Conservation (phyloP, 2,113 vertebrate genomes). For the Gracilinanus agilis region DNA sequence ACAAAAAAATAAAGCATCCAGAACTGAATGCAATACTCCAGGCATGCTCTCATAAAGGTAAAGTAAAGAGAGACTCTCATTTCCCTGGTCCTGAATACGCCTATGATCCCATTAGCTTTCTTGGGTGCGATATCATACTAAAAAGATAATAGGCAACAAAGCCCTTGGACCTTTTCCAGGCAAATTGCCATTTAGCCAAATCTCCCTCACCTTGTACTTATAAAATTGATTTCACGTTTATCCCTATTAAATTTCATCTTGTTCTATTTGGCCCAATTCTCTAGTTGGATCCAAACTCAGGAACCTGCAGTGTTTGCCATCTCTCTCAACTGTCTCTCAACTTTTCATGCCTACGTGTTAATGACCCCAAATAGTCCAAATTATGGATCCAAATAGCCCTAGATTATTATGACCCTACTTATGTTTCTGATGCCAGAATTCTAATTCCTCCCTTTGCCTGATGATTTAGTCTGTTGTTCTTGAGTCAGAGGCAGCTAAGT, state of each 20-base stretch:
- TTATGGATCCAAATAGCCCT: not conserved
- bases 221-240: not conserved
- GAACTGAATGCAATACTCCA: not conserved
- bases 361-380: not conserved
- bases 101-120: not conserved
- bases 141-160: not conserved
- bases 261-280: not conserved
- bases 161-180: not conserved
- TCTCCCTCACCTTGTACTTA: not conserved
- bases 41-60: not conserved
- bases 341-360: not conserved
- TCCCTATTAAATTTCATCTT: not conserved
- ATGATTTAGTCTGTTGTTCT: not conserved
- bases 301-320: not conserved
- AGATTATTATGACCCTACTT: not conserved
- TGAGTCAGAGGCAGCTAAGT: not conserved
- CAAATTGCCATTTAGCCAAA: not conserved
- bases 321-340: not conserved
- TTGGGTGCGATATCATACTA: not conserved
- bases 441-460: not conserved
- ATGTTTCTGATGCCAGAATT: not conserved
- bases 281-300: not conserved
- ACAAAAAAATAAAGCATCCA: not conserved
- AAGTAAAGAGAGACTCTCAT: not conserved
- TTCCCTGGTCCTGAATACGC: not conserved